These are phyloP conservation scores for Tokudaia tokunoshimensis DNA, from an alignment of 2,797 vertebrate genomes.

Conservation along the genomic window DNA sequence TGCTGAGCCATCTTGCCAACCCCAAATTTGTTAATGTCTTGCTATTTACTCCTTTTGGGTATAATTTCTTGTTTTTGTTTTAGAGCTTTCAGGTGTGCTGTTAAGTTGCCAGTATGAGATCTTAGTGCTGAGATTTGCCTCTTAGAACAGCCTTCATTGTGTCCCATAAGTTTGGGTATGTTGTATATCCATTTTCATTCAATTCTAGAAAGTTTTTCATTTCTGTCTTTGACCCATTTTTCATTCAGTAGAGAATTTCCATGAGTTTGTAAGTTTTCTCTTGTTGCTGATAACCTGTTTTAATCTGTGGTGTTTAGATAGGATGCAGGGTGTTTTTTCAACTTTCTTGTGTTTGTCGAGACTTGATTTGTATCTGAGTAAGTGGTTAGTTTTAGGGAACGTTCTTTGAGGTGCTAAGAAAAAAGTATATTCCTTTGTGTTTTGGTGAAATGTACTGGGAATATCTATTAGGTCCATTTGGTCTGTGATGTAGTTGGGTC, in stretches of 20 bases:
- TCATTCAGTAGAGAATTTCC: neutral
- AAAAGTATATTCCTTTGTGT: neutral
- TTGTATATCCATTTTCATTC: neutral
- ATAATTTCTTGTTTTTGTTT: neutral
- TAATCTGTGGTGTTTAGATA: neutral
- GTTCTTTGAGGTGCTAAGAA: neutral
- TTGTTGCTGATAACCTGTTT: neutral
- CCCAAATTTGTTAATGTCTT: neutral
- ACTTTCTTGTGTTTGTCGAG: neutral
- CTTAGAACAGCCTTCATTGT: neutral
- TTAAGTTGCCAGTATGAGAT: neutral
- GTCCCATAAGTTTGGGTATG: neutral
- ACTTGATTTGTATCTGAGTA: neutral
- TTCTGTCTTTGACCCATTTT: neutral
- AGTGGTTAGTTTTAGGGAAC: neutral
- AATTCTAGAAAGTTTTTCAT: neutral
- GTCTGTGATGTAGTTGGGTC: neutral
- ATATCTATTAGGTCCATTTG: neutral
- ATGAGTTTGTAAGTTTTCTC: neutral
- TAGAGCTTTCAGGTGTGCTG: neutral
- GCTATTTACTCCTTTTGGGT: neutral
- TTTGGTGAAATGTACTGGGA: neutral
- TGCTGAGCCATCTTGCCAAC: neutral
- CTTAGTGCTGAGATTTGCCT: neutral
- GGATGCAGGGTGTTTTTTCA: neutral